phyloP scores from a whole-genome alignment of 2,888 invertebrate genomes.

The Colletes collaris region DNA sequence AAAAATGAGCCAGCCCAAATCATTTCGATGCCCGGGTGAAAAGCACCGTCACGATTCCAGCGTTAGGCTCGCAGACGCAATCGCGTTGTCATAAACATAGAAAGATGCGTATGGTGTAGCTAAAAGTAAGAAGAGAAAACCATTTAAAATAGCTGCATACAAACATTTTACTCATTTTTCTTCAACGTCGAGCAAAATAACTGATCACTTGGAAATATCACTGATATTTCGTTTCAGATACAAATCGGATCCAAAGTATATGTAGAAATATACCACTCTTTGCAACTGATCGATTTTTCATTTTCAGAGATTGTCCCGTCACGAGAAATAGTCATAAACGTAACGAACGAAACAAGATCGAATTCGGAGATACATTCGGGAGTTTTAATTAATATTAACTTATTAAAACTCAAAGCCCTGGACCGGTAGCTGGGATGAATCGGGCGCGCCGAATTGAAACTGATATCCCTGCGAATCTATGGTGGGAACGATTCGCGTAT shows the following conservation, averaged over 20 bases:
- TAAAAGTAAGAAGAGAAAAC: slow-evolving; percentile 56
- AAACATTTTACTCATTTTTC: slow-evolving; percentile 60
- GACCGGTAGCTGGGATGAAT: slow-evolving; percentile 85
- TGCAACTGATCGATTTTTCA: slow-evolving; percentile 41
- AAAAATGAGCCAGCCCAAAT: slow-evolving; percentile 41
- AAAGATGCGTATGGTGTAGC: slow-evolving; percentile 51
- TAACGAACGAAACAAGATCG: slow-evolving; percentile 59
- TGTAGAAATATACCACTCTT: slow-evolving; percentile 46
- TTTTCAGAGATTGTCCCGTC: slow-evolving; percentile 56
- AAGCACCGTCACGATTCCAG: slow-evolving; percentile 61
- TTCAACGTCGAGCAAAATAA: slow-evolving; percentile 49
- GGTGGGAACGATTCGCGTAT: slow-evolving; percentile 90
- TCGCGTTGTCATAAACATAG: slow-evolving; percentile 55
- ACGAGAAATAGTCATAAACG: slow-evolving; percentile 56
- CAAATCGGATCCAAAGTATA: slow-evolving; percentile 50
- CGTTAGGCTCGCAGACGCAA: slow-evolving; percentile 54
- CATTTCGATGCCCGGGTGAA: slow-evolving; percentile 35
- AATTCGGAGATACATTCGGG: slow-evolving; percentile 63
- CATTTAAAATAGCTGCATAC: slow-evolving; percentile 55
- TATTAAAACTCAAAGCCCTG: slow-evolving; percentile 92
- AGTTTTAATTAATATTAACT: slow-evolving; percentile 44
- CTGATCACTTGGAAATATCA: slow-evolving; percentile 43
- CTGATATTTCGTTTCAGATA: slow-evolving; percentile 38
- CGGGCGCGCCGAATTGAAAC: slow-evolving; percentile 84
- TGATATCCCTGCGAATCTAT: slow-evolving; percentile 90